phyloP scores from a whole-genome alignment of 2,113 vertebrate species.

The Dicentrarchus labrax region DNA sequence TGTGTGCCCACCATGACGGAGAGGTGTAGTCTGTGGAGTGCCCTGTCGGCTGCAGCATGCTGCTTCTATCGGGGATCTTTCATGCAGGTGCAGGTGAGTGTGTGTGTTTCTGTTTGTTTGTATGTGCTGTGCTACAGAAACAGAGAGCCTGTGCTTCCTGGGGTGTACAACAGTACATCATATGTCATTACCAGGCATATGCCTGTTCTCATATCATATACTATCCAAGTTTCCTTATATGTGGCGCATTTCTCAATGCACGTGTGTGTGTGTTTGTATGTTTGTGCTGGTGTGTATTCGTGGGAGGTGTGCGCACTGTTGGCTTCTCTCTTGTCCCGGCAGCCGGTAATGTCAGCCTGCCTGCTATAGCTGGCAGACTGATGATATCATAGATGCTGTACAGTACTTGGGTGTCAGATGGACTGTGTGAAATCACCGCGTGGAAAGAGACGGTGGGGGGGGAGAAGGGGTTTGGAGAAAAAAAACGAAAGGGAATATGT shows the following conservation, averaged over 20 bases:
- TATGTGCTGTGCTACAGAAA: slow-evolving; percentile 22
- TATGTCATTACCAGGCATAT: slow-evolving; percentile 6
- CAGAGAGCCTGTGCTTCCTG: not conserved
- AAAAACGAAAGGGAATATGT: not conserved
- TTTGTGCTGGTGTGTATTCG: slow-evolving; percentile 32
- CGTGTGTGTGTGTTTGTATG: slow-evolving; percentile 26
- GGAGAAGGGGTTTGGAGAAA: not conserved
- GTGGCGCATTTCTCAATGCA: slow-evolving; percentile 21
- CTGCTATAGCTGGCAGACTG: slow-evolving; percentile 52
- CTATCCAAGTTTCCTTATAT: slow-evolving; percentile 1
- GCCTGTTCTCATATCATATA: slow-evolving; percentile 1
- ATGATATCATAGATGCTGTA: slow-evolving; percentile 72
- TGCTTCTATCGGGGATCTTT: slow-evolving; percentile 99
- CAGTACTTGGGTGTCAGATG: slow-evolving; percentile 57
- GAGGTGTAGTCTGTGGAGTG: slow-evolving; percentile 97
- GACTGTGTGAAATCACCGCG: slow-evolving; percentile 51
- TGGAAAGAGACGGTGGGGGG: slow-evolving; percentile 30
- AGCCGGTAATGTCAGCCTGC: slow-evolving; percentile 66
- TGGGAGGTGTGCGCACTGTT: slow-evolving; percentile 49
- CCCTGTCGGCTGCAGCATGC: slow-evolving; percentile 96
- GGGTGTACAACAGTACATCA: not conserved
- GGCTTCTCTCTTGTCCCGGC: slow-evolving; percentile 52
- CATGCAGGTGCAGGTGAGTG: slow-evolving; percentile 98
- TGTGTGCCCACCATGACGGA: slow-evolving; percentile 90
- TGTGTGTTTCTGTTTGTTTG: slow-evolving; percentile 7